Conservation (phyloP, 1,140 invertebrate genomes). For the Laupala kohalensis region DNA sequence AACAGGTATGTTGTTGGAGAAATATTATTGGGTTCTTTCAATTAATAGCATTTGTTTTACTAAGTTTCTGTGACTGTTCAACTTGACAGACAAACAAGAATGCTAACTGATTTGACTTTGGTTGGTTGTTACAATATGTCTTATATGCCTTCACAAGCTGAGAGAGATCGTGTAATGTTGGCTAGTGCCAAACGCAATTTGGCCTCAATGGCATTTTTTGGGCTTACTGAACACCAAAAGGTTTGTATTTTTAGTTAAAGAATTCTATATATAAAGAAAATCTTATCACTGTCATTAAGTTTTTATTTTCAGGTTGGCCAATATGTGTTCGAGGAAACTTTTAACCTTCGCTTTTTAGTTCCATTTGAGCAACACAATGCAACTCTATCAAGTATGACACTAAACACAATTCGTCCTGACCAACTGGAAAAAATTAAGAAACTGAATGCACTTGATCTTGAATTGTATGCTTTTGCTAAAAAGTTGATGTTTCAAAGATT, state of each 20-base stretch:
- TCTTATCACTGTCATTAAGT: background rate
- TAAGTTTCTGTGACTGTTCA: background rate
- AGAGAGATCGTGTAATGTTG: constrained; percentile 69
- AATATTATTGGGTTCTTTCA: too few relatives aligned
- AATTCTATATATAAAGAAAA: background rate
- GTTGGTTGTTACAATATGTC: constrained; percentile 90
- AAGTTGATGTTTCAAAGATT: constrained; percentile 77
- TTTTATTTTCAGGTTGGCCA: constrained; percentile 56
- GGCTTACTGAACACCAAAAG: constrained; percentile 89
- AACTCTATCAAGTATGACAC: constrained; percentile 63
- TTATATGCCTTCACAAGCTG: constrained; percentile 44
- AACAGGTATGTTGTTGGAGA: constrained; percentile 40
- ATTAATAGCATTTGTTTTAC: too few relatives aligned
- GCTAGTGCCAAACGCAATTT: constrained; percentile 92
- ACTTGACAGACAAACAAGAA: constrained; percentile 77
- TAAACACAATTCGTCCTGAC: constrained; percentile 53
- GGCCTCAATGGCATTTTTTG: constrained; percentile 90
- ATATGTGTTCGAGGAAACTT: constrained; percentile 95
- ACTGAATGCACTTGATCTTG: constrained; percentile 79
- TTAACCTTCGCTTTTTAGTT: constrained; percentile 78
- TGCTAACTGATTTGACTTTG: constrained; percentile 88
- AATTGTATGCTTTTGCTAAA: constrained; percentile 89
- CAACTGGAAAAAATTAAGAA: constrained; percentile 62
- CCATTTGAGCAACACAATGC: constrained; percentile 83
- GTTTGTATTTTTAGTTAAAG: constrained; percentile 27